Base-by-base conservation (phyloP, 2,888 invertebrate genomes). In the Entomobrya multifasciata region DNA sequence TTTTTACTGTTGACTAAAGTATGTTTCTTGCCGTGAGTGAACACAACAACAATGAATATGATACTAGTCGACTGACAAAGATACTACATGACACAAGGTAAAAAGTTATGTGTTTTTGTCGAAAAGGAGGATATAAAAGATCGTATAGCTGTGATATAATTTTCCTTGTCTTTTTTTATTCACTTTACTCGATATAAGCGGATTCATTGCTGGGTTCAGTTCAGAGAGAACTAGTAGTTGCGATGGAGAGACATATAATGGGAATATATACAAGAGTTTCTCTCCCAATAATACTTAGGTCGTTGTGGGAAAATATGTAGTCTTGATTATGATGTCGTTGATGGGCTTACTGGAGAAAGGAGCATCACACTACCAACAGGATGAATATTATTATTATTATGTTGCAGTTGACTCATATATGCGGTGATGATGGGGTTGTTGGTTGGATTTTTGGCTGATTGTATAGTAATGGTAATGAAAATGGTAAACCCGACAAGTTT, bases 141-240 rank as follows among this genome's bases (percentile, higher is more conserved):
- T 79, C 62, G 49, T 74, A 55, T 70, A 44, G 25, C 47, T 20
- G 47, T 79, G 74, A 72, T 86, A 72, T 74, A 86, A 86, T 86
- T 86, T 86, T 72, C 79, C 84, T 78, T 36, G 47, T 79, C 65
- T 27, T 82, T 52, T 55, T 62, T 82, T 60, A 52, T 74, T 74
- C 30, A 30, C 72, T 74, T 27, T 44, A n/a, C n/a, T n/a, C n/a
- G n/a, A n/a, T n/a, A n/a, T n/a, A n/a, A n/a, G n/a, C n/a, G n/a
- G n/a, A n/a, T n/a, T n/a, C n/a, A n/a, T n/a, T n/a, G n/a, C n/a
- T n/a, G n/a, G n/a, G n/a, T n/a, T n/a, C n/a, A n/a, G n/a, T n/a
- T n/a, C n/a, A n/a, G n/a, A n/a, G n/a, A n/a, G n/a, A n/a, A n/a
- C n/a, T n/a, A n/a, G n/a, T n/a, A n/a, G n/a, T n/a, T n/a, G n/a